Evolutionary conservation across 2,888 invertebrate species (phyloP), one percentile per base, ranked within the genome.

Genomic region (Selenia dentaria): DNA sequence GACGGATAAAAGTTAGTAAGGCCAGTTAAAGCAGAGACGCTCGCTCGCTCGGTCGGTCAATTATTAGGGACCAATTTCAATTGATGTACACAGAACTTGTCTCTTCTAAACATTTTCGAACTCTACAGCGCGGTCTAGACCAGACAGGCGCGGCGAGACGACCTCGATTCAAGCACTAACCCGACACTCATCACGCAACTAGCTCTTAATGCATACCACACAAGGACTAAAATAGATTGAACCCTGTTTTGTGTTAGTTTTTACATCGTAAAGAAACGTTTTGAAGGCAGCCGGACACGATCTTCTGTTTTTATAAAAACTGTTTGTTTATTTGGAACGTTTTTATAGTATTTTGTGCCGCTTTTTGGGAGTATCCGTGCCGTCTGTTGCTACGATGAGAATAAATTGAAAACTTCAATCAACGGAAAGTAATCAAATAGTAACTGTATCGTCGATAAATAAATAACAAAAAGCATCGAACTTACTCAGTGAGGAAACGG

Each of bases 91-190:
- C n/a, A n/a, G n/a, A n/a, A n/a, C n/a, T n/a, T n/a, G n/a, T n/a
- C 18, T 18, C 4, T 6, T 22, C 22, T 22, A 22, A 6, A 22
- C 22, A 22, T 0, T 22, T 6, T 22, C 18, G 5, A 18, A 18
- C 6, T 18, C 4, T 18, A 18, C 18, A n/a, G n/a, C n/a, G n/a
- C n/a, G n/a, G n/a, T n/a, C 55, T 62, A 59, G 57, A 34, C 54
- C 28, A 57, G 55, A 58, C 55, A 46, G 51, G 31, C 53, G 52
- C 43, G 25, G 43, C 51, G 47, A 51, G 62, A 41, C 61, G 64
- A 62, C 65, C 66, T 64, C 62, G 59, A 57, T 58, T 35, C 53
- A 2, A 10, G 27, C 34, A 26, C 46, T 20, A 35, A 25, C 9
- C 8, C 20, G 6, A 29, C 37, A 33, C 47, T 48, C 35, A 31